Evolutionary conservation across 2,113 vertebrate species (phyloP).

Genomic region (Tapirus terrestris): DNA sequence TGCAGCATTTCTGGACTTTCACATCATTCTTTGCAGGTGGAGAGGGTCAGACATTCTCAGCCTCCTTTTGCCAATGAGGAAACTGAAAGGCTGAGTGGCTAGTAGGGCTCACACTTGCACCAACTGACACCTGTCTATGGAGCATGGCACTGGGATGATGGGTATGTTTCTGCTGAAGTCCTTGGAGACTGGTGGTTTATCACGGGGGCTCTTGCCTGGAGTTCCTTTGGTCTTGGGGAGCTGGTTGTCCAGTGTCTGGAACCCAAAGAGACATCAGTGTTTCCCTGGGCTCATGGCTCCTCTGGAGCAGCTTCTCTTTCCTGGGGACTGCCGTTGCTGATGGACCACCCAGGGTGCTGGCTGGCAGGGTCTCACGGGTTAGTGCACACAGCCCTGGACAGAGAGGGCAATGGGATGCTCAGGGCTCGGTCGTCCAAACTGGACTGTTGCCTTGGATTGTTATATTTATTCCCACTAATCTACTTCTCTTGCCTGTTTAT

Average conservation of each 20-base stretch:
- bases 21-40: neutral
- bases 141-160: neutral
- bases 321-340: neutral
- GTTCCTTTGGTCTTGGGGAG: neutral
- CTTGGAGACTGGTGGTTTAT: neutral
- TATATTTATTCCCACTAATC: conserved; percentile 70
- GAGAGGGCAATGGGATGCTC: neutral
- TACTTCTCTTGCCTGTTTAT: conserved; percentile 66
- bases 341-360: conserved; percentile 18
- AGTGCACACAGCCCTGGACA: neutral
- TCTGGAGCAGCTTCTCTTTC: neutral
- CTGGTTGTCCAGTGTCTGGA: neutral
- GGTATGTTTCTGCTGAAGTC: neutral
- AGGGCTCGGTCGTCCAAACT: neutral
- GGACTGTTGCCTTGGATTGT: conserved; percentile 54
- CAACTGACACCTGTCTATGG: neutral
- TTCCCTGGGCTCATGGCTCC: neutral
- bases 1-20: neutral
- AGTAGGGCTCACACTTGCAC: neutral
- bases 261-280: neutral
- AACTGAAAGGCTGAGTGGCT: neutral
- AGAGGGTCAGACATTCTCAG: neutral
- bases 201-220: neutral
- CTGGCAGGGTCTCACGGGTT: neutral
- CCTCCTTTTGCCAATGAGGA: neutral